Evolutionary conservation across 1,140 invertebrate species (phyloP).

Genomic region (fruit fly (Drosophila melanogaster)): Release_6_plus_ISO1_MT NC_004354.4:8983501-8984000

Average conservation of each 20-base stretch:
- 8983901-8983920: conserved; percentile 60
- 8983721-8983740: conserved; percentile 47
- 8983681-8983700: conserved; percentile 72
- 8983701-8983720: conserved; percentile 55
- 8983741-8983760: conserved; percentile 58
- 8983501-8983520: no score
- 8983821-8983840: conserved; percentile 68
- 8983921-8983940: conserved; percentile 66
- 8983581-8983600: not conserved
- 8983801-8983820: conserved; percentile 69
- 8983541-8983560: no score
- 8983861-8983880: conserved; percentile 75
- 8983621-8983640: not conserved
- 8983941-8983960: conserved; percentile 74
- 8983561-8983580: no score
- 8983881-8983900: conserved; percentile 59
- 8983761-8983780: conserved; percentile 62
- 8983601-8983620: not conserved
- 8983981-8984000: conserved; percentile 51
- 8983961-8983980: conserved; percentile 66
- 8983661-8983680: conserved; percentile 54
- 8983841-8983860: conserved; percentile 61
- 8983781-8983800: conserved; percentile 78
- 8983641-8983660: no score
- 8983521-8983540: no score